A percentile compares a stretch with the other conserved stretches of the same genome.
phyloP scores from a whole-genome alignment of 2,113 vertebrate genomes.

The Chloebia gouldiae region DNA sequence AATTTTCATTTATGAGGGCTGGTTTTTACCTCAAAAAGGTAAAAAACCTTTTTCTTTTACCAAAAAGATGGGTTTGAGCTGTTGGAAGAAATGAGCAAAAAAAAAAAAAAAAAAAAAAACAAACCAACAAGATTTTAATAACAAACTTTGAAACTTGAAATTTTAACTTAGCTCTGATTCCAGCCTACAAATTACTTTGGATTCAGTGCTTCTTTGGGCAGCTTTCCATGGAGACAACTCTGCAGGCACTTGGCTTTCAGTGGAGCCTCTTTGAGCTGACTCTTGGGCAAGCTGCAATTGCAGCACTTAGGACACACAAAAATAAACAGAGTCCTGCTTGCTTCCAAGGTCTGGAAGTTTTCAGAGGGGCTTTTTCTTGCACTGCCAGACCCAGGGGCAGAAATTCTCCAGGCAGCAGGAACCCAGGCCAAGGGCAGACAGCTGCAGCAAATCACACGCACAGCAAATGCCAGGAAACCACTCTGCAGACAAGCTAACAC shows the following conservation, averaged over 20 bases:
- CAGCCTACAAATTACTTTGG: not conserved
- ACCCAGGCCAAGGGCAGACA: not conserved
- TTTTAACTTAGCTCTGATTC: not conserved
- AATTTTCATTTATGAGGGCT: conserved; percentile 56
- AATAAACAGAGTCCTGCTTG: not conserved
- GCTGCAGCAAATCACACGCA: not conserved
- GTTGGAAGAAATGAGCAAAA: conserved; percentile 55
- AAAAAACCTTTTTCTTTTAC: too few species aligned
- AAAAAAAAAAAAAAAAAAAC: conserved; percentile 47
- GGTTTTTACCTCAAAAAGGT: conserved; percentile 34
- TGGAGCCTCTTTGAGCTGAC: not conserved
- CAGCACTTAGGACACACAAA: not conserved
- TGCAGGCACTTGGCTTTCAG: not conserved
- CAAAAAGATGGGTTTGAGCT: conserved; percentile 45
- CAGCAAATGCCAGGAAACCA: not conserved
- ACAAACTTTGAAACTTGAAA: not conserved
- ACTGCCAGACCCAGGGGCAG: not conserved
- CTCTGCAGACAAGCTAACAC: not conserved
- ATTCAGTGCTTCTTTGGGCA: not conserved
- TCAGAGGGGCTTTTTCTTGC: not conserved
- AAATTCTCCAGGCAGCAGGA: not conserved
- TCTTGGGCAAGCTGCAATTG: not conserved
- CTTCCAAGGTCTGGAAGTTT: not conserved
- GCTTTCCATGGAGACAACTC: not conserved
- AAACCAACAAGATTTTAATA: not conserved